A percentile compares a stretch with the other conserved stretches of the same genome.
Evolutionary conservation across 2,888 invertebrate genomes (phyloP).

Genomic region (Dicyrtoma fusca): DNA sequence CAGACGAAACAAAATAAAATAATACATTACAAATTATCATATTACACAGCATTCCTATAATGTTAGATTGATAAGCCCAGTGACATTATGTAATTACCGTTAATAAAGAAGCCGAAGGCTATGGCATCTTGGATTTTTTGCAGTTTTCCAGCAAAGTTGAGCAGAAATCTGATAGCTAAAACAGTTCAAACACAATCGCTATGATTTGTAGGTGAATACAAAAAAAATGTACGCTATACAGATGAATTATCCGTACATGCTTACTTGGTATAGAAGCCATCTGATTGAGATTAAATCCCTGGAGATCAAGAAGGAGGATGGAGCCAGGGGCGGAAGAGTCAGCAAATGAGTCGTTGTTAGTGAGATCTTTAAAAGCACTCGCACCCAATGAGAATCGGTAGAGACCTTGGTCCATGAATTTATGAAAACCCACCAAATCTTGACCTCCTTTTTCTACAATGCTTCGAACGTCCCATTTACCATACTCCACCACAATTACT

Average conservation of each 20-base stretch:
- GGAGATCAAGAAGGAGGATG: not conserved
- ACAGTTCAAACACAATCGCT: not conserved
- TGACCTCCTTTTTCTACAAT: not conserved
- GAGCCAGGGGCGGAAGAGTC: not conserved
- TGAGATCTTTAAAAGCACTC: not conserved
- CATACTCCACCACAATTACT: not conserved
- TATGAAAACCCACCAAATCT: not conserved
- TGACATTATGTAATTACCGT: not conserved
- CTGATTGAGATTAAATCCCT: not conserved
- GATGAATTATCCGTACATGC: not conserved
- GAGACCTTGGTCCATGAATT: not conserved
- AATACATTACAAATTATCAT: too few relatives aligned
- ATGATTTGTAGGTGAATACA: not conserved
- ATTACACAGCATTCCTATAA: not conserved
- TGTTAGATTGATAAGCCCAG: not conserved
- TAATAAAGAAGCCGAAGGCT: not conserved
- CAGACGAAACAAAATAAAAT: too few relatives aligned
- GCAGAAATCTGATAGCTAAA: not conserved
- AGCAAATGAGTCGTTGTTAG: not conserved
- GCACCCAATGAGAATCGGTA: not conserved
- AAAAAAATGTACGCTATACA: not conserved
- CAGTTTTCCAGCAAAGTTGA: not conserved
- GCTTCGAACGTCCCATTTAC: not conserved
- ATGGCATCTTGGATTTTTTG: not conserved
- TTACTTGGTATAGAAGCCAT: not conserved